A percentile compares a stretch with the other conserved stretches of the same genome.
Evolutionary conservation across 2,888 invertebrate species (phyloP).

Genomic region (Cephalotes varians): DNA sequence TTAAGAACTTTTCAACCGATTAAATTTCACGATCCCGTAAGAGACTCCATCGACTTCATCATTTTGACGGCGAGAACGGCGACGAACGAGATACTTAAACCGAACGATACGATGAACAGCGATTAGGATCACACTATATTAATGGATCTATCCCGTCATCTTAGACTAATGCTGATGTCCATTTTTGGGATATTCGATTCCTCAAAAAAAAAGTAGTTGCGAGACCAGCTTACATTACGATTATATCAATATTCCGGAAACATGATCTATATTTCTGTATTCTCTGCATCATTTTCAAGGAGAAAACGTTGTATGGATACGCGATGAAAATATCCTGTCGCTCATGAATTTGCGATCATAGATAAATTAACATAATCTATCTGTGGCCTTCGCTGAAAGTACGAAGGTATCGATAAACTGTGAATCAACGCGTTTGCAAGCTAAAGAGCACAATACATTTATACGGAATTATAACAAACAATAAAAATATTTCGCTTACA

Average conservation of each 20-base stretch:
- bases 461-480: background rate
- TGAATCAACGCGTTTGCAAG: background rate
- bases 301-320: background rate
- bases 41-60: conserved; percentile 61
- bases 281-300: background rate
- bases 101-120: conserved; percentile 44
- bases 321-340: conserved; percentile 13
- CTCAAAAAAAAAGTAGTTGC: background rate
- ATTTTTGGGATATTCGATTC: background rate
- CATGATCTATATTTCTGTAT: conserved; percentile 35
- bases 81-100: conserved; percentile 47
- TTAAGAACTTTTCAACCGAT: conserved; percentile 69
- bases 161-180: conserved; percentile 34
- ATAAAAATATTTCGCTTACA: background rate
- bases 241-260: conserved; percentile 3
- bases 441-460: background rate
- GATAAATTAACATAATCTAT: conserved; percentile 31
- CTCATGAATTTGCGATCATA: conserved; percentile 11
- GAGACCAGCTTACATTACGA: background rate
- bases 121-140: conserved; percentile 64
- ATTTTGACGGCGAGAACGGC: conserved; percentile 24
- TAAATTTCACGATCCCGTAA: conserved; percentile 66
- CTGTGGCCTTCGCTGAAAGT: background rate
- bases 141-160: conserved; percentile 46
- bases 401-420: background rate